These are phyloP conservation scores for Acanthosepion esculentum DNA, from an alignment of 2,888 invertebrate genomes.

Conservation along the genomic window DNA sequence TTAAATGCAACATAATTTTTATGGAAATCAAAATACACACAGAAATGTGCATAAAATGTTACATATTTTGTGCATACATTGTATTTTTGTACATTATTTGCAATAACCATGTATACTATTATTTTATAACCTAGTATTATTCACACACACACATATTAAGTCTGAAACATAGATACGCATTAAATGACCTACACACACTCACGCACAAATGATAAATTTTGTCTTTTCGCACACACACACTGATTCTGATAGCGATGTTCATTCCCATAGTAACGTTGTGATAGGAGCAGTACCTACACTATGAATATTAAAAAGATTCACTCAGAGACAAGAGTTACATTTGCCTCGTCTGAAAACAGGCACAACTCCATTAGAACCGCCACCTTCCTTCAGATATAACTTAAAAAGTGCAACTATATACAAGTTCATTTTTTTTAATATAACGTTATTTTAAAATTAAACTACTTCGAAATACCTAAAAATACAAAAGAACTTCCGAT, in stretches of 20 bases:
- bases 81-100: background rate
- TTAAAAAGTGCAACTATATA: background rate
- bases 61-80: no score
- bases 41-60: no score
- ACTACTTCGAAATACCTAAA: background rate
- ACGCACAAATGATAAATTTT: background rate
- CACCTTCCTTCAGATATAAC: no score
- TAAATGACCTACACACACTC: background rate
- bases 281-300: background rate
- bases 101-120: background rate
- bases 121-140: background rate
- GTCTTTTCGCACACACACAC: background rate
- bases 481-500: background rate
- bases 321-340: conserved; percentile 18
- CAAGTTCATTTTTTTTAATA: background rate
- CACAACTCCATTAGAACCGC: background rate
- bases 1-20: no score
- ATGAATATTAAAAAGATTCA: conserved; percentile 1
- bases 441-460: background rate
- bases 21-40: no score
- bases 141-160: background rate
- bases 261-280: conserved; percentile 33
- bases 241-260: background rate
- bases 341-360: background rate
- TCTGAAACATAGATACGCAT: background rate